Evolutionary conservation across 2,888 invertebrate species (phyloP).

Genomic region (Ernsta delagoae): DNA sequence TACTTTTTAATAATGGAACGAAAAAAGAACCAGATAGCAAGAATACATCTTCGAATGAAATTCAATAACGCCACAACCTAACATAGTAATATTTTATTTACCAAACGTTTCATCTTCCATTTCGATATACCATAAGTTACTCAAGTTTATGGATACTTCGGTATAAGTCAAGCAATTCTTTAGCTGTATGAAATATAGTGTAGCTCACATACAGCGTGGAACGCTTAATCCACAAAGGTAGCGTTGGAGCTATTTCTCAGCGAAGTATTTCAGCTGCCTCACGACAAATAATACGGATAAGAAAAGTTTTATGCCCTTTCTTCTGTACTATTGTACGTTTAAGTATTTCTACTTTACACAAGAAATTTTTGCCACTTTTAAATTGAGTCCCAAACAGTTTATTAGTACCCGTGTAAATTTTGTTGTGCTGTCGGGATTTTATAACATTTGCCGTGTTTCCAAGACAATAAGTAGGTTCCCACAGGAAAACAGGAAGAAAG

Average conservation of each 20-base stretch:
- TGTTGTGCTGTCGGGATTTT: too few relatives aligned
- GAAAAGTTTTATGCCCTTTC: constrained; percentile 25
- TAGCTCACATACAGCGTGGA: constrained; percentile 20
- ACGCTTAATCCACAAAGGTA: constrained; percentile 29
- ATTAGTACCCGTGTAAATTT: background rate
- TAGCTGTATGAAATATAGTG: constrained; percentile 11
- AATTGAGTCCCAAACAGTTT: background rate
- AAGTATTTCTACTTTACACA: background rate
- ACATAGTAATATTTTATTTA: background rate
- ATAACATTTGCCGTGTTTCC: too few relatives aligned
- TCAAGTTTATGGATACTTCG: background rate
- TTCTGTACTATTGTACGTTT: constrained; percentile 2
- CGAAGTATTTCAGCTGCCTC: constrained; percentile 24
- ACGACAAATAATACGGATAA: constrained; percentile 30
- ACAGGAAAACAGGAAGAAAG: too few relatives aligned
- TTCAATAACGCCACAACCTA: background rate
- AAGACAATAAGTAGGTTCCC: too few relatives aligned
- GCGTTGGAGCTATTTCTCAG: constrained; percentile 23
- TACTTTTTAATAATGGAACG: background rate
- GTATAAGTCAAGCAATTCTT: constrained; percentile 15
- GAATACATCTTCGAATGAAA: background rate
- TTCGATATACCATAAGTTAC: constrained; percentile 4
- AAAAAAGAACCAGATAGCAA: background rate
- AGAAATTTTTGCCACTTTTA: background rate
- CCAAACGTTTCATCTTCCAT: background rate